Evolutionary conservation across 2,888 invertebrate species (phyloP).

Genomic region (Allolobophora icterica): DNA sequence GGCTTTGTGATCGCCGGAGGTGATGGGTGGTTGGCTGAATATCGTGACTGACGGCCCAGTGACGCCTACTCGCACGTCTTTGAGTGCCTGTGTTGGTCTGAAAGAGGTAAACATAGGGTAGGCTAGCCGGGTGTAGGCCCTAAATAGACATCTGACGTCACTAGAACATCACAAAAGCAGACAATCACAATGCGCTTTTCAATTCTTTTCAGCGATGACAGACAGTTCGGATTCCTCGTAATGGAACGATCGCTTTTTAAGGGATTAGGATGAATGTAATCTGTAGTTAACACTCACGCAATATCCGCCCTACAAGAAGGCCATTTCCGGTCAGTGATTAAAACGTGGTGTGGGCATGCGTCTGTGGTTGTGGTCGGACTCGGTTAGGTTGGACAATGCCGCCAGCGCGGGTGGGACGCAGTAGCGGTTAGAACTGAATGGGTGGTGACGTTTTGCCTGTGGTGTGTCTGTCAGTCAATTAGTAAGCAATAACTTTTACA

Average conservation of each 20-base stretch:
- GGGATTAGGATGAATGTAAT: neutral
- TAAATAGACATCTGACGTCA: neutral
- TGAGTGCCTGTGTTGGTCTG: neutral
- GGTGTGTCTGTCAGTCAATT: no score
- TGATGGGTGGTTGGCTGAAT: neutral
- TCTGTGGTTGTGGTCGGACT: no score
- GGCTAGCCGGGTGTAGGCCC: no score
- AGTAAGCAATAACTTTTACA: no score
- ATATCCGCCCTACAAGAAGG: neutral
- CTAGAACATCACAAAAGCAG: neutral
- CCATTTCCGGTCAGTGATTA: neutral
- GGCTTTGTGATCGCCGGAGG: neutral
- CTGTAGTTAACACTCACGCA: neutral
- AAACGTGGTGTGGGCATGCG: neutral
- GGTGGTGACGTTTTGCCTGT: no score
- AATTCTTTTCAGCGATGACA: no score
- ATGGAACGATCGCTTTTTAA: neutral
- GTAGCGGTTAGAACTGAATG: no score
- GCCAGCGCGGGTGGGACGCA: no score
- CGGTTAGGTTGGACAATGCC: no score
- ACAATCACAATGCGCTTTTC: no score
- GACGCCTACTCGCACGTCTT: neutral
- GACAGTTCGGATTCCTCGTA: neutral
- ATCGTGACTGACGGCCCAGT: neutral
- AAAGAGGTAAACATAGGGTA: neutral